phyloP scores from a whole-genome alignment of 2,113 vertebrate species.

The Planiliza haematocheilus region DNA sequence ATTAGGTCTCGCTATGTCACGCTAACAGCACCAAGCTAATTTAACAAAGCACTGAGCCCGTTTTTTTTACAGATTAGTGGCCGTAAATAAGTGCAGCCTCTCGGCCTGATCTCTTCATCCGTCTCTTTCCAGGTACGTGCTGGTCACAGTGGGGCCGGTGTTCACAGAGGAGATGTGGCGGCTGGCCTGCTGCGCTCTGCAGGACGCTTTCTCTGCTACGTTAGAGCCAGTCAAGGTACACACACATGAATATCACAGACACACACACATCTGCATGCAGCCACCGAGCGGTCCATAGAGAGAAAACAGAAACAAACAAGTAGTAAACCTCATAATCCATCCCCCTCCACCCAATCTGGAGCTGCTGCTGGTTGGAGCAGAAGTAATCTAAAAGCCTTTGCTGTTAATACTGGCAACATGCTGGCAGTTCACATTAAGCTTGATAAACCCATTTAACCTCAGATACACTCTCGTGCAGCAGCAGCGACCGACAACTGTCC shows the following conservation, averaged over 20 bases:
- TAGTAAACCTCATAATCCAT: constrained; percentile 31
- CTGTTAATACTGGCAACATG: constrained; percentile 47
- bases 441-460: constrained; percentile 39
- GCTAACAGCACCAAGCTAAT: no score
- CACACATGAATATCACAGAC: not conserved
- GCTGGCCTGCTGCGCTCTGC: constrained; percentile 94
- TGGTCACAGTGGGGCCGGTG: constrained; percentile 95
- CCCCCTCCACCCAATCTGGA: constrained; percentile 25
- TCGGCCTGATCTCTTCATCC: no score
- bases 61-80: no score
- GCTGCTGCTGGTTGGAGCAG: constrained; percentile 35
- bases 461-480: not conserved
- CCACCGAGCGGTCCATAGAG: not conserved
- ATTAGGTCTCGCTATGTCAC: no score
- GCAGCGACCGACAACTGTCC: not conserved
- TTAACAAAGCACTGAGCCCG: no score
- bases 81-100: no score
- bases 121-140: constrained; percentile 87
- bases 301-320: not conserved
- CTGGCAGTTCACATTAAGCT: constrained; percentile 35
- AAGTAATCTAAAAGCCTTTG: constrained; percentile 52
- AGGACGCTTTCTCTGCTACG: constrained; percentile 95
- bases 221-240: constrained; percentile 96
- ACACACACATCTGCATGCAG: not conserved
- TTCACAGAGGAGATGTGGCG: constrained; percentile 99